Evolutionary conservation across 2,113 vertebrate genomes (phyloP), one percentile per base, ranked within the genome.

Genomic region (Anseranas semipalmata): DNA sequence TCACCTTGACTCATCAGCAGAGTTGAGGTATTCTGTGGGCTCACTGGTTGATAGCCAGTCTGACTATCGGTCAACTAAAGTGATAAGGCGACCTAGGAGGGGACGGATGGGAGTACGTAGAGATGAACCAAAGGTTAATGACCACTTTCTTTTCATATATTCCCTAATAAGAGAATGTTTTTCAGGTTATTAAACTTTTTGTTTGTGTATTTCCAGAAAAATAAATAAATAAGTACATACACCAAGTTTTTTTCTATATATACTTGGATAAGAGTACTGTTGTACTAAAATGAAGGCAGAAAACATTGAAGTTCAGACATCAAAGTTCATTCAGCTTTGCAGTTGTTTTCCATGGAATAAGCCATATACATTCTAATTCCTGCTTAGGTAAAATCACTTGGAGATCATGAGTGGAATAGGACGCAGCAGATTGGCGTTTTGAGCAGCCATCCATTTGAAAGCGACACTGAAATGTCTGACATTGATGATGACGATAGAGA

Each of bases 381-480:
- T 63, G 16, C 94, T 91, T 89, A 99, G 99, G 99, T 99, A 1
- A 99, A 99, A 93, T 99, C 99, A 3, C 98, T 99, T 73, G 99
- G 99, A 2, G 99, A 99, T 95, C 99, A 99, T 0, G 99, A 99
- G 79, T 99, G 99, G 99, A 98, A 98, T 2, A 98, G 99, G 94
- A 99, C 98, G 0, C 99, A 99, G 95, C 99, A 99, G 97, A 98
- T 99, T 0, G 98, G 99, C 0, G 98, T 99, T 48, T 96, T 99
- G 91, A 98, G 99, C 53, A 99, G 98, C 58, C 99, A 99, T 92
- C 98, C 98, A 6, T 99, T 99, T 53, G 99, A 99, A 96, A 99
- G 99, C 16, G 99, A 99, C 97, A 99, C 99, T 2, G 99, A 99
- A 97, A 99, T 99, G 99, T 99, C 99, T 1, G 99, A 99, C 97